These are phyloP conservation scores for Zaprionus capensis DNA, from an alignment of 1,140 invertebrate species.

Conservation along the genomic window DNA sequence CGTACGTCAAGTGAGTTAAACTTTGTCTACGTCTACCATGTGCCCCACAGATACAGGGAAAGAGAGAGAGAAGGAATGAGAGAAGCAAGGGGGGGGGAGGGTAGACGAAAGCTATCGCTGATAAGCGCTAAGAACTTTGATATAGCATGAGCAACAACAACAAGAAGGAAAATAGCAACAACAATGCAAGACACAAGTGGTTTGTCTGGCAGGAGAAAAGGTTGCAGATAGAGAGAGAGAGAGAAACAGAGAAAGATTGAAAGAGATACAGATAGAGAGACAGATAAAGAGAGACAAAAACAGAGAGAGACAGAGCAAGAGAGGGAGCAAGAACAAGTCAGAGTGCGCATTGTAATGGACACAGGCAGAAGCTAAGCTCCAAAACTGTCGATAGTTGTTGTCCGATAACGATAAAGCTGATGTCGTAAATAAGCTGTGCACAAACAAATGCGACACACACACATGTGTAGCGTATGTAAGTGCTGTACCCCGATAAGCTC, in stretches of 20 bases:
- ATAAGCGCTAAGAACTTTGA: conserved; percentile 68
- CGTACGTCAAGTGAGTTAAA: conserved; percentile 26
- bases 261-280: neutral
- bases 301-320: neutral
- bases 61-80: neutral
- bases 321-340: neutral
- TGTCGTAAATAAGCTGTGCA: conserved; percentile 37
- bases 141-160: conserved; percentile 33
- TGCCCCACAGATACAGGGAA: conserved; percentile 17
- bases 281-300: neutral
- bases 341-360: conserved; percentile 13
- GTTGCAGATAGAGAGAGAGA: neutral
- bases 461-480: conserved; percentile 9
- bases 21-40: conserved; percentile 44
- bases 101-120: conserved; percentile 28
- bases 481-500: neutral
- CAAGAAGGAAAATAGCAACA: conserved; percentile 9
- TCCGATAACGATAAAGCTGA: conserved; percentile 29
- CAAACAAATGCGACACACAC: conserved; percentile 3
- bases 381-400: conserved; percentile 6
- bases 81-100: neutral
- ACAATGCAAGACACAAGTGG: conserved; percentile 29
- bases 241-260: neutral
- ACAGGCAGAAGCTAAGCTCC: conserved; percentile 24
- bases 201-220: conserved; percentile 41